Evolutionary conservation across 2,888 invertebrate genomes (phyloP).

Genomic region (Clivina fossor): DNA sequence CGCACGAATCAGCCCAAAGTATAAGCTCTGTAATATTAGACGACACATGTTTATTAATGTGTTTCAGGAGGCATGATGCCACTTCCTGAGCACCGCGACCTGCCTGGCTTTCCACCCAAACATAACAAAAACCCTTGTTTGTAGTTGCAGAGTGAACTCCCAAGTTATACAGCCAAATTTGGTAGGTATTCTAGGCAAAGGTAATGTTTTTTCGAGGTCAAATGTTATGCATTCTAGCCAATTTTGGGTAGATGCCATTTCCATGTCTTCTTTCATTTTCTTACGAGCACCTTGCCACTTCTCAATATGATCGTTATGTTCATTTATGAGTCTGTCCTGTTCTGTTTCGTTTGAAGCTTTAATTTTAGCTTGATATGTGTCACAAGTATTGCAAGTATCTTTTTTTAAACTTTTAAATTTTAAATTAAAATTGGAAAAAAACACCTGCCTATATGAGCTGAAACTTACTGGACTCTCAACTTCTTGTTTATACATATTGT

Average conservation of each 20-base stretch:
- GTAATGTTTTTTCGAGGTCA: conserved; percentile 42
- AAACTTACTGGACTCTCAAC: conserved; percentile 10
- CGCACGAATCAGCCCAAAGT: conserved; percentile 39
- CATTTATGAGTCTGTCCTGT: not conserved
- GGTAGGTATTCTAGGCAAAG: conserved; percentile 41
- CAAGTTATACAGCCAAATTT: conserved; percentile 43
- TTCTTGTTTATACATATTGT: conserved; percentile 29
- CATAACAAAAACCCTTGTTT: conserved; percentile 34
- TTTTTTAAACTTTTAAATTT: conserved; percentile 15
- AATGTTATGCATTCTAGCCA: conserved; percentile 35
- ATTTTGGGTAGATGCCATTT: conserved; percentile 12
- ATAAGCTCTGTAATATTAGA: conserved; percentile 34
- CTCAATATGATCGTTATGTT: conserved; percentile 14
- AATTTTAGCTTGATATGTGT: conserved; percentile 8
- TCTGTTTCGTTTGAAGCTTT: not conserved
- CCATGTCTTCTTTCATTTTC: conserved; percentile 16
- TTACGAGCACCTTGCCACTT: conserved; percentile 20
- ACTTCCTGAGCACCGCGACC: conserved; percentile 42
- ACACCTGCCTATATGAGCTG: conserved; percentile 7
- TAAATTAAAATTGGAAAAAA: conserved; percentile 18
- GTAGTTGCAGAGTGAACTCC: conserved; percentile 38
- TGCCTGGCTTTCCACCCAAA: conserved; percentile 42
- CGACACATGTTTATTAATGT: conserved; percentile 32
- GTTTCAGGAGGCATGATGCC: conserved; percentile 39
- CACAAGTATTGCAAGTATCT: conserved; percentile 24